phyloP scores from a whole-genome alignment of 2,797 vertebrate genomes.

The Myripristis murdjan region DNA sequence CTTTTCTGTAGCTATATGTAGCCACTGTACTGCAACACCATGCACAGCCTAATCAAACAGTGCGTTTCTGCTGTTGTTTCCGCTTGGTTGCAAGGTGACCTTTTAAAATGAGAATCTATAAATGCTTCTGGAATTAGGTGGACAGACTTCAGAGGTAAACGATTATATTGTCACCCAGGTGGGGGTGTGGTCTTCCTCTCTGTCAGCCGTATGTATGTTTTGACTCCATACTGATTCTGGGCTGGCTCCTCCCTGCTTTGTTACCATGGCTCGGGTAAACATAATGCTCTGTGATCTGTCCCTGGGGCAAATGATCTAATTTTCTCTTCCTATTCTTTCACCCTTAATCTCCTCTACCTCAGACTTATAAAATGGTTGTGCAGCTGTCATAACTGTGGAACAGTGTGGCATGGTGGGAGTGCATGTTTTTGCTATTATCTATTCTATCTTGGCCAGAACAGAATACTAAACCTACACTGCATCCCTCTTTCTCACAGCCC shows the following conservation, averaged over 20 bases:
- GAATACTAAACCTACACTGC: constrained; percentile 76
- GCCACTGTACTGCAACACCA: constrained; percentile 51
- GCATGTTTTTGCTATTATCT: constrained; percentile 79
- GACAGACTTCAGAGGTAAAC: constrained; percentile 14
- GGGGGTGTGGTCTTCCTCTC: constrained; percentile 26
- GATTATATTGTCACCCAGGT: constrained; percentile 22
- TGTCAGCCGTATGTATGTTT: constrained; percentile 51
- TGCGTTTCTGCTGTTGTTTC: constrained; percentile 23
- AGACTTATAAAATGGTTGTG: constrained; percentile 56
- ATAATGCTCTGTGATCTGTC: constrained; percentile 62
- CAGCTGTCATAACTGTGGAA: constrained; percentile 75
- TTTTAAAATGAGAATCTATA: constrained; percentile 26
- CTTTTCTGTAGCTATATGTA: constrained; percentile 39
- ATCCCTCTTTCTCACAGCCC: constrained; percentile 74
- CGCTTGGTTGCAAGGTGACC: constrained; percentile 43
- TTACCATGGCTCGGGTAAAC: constrained; percentile 43
- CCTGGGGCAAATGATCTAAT: constrained; percentile 63
- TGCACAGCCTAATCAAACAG: constrained; percentile 38
- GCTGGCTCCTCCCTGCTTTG: constrained; percentile 21
- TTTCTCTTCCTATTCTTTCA: constrained; percentile 66
- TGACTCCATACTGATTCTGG: constrained; percentile 46
- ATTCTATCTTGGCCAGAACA: constrained; percentile 67
- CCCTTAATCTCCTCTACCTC: constrained; percentile 64
- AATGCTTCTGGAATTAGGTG: constrained; percentile 20
- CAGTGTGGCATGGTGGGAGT: constrained; percentile 63